A percentile compares a stretch with the other conserved stretches of the same genome.
Evolutionary conservation across 2,113 vertebrate genomes (phyloP).

Genomic region (Scolopax mira): DNA sequence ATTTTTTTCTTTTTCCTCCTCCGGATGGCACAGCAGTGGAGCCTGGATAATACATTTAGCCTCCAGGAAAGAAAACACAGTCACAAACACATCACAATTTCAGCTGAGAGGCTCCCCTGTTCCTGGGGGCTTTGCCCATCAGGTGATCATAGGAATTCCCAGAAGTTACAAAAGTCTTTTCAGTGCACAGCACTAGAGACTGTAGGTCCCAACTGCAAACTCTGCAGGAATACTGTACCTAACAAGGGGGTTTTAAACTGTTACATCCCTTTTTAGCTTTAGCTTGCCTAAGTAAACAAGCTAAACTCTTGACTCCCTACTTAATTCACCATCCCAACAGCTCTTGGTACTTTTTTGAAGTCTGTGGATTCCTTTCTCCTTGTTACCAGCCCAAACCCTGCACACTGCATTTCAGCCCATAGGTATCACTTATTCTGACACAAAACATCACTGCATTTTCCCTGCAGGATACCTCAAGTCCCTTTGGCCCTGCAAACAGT

Average conservation of each 20-base stretch:
- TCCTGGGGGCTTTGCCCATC: neutral
- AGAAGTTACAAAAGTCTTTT: neutral
- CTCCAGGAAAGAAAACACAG: neutral
- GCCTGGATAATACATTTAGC: neutral
- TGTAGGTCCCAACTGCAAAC: neutral
- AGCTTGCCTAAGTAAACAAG: neutral
- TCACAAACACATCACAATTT: neutral
- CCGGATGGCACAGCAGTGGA: rapidly evolving
- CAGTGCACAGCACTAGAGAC: rapidly evolving
- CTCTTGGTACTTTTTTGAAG: neutral
- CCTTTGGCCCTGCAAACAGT: neutral
- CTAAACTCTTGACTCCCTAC: neutral
- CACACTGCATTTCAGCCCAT: rapidly evolving
- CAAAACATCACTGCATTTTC: neutral
- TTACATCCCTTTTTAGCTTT: neutral
- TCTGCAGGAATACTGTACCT: neutral
- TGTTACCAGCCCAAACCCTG: neutral
- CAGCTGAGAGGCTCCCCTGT: neutral
- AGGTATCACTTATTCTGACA: neutral
- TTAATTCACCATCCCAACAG: neutral
- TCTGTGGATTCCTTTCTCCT: neutral
- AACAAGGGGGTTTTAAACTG: neutral
- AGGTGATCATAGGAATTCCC: neutral
- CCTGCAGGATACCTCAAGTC: neutral
- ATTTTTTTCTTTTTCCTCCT: neutral